phyloP scores from a whole-genome alignment of 2,888 invertebrate genomes.

The Cryptus viduatorius region DNA sequence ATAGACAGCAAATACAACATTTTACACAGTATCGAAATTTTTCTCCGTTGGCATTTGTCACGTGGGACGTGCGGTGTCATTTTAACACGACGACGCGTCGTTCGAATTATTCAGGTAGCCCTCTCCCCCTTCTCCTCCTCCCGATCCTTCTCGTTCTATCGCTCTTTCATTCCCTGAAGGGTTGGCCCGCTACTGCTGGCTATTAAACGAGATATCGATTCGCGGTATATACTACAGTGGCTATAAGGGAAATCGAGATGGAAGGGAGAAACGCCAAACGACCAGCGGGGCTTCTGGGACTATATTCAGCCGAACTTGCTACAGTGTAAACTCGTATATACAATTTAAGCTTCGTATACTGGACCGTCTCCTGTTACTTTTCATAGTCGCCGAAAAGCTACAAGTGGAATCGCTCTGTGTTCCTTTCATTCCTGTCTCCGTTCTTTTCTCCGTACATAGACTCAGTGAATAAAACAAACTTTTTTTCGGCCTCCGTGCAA shows the following conservation, averaged over 20 bases:
- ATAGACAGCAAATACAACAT: constrained; percentile 32
- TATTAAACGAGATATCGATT: constrained; percentile 80
- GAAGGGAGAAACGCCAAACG: constrained; percentile 40
- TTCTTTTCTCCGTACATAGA: not conserved
- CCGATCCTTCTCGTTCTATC: constrained; percentile 29
- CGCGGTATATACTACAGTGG: constrained; percentile 70
- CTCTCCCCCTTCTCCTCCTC: not conserved
- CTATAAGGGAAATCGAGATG: constrained; percentile 70
- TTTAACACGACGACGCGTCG: constrained; percentile 52
- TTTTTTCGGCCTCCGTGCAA: constrained; percentile 34
- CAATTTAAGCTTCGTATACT: not conserved
- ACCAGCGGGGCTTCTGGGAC: constrained; percentile 38
- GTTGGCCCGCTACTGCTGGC: constrained; percentile 59
- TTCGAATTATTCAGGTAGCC: constrained; percentile 75
- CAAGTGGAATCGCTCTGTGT: constrained; percentile 18
- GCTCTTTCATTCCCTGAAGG: constrained; percentile 63
- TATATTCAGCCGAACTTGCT: constrained; percentile 3
- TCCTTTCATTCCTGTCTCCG: constrained; percentile 8
- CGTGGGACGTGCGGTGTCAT: constrained; percentile 56
- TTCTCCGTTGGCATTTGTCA: constrained; percentile 48
- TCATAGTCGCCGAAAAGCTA: constrained; percentile 9
- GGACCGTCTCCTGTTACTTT: constrained; percentile 14
- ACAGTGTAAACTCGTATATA: constrained; percentile 10
- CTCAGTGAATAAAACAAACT: constrained; percentile 31
- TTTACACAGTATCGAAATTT: constrained; percentile 49